Conservation (phyloP, 2,797 vertebrate species). For the Aldrovandia affinis region DNA sequence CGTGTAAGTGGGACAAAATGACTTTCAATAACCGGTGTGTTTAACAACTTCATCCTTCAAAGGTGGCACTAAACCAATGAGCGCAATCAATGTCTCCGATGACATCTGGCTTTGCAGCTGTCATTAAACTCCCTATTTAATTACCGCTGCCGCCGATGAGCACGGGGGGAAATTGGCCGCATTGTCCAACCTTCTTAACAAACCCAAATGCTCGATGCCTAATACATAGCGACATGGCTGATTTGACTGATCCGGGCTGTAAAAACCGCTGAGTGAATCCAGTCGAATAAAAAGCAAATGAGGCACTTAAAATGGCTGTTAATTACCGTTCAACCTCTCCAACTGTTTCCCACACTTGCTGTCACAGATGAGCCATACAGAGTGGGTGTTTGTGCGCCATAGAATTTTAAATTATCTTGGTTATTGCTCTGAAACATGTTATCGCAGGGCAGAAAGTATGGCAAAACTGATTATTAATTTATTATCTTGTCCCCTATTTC, state of each 20-base stretch:
- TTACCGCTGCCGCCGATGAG: constrained; percentile 64
- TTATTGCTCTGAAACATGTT: not conserved
- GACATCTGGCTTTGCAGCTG: constrained; percentile 73
- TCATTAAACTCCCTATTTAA: constrained; percentile 66
- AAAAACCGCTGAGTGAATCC: constrained; percentile 29
- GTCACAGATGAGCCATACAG: not conserved
- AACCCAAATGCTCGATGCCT: constrained; percentile 49
- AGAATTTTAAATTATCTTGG: constrained; percentile 1
- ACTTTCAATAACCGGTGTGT: constrained; percentile 39
- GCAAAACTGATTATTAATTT: not conserved
- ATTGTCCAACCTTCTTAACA: constrained; percentile 61
- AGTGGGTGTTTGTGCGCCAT: not conserved
- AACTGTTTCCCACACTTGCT: constrained; percentile 1
- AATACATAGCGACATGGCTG: constrained; percentile 62
- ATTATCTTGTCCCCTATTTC: not conserved
- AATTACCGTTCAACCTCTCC: constrained; percentile 28
- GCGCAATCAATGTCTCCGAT: constrained; percentile 67
- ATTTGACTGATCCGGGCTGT: constrained; percentile 33
- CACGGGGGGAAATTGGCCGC: constrained; percentile 63
- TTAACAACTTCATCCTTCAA: constrained; percentile 58
- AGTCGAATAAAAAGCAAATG: constrained; percentile 26
- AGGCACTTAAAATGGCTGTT: constrained; percentile 30
- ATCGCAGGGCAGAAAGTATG: not conserved
- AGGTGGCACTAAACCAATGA: constrained; percentile 61
- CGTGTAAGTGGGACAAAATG: constrained; percentile 29